These are phyloP conservation scores for Oryzias dopingdopingensis DNA, from an alignment of 2,797 vertebrate genomes.

Conservation along the genomic window DNA sequence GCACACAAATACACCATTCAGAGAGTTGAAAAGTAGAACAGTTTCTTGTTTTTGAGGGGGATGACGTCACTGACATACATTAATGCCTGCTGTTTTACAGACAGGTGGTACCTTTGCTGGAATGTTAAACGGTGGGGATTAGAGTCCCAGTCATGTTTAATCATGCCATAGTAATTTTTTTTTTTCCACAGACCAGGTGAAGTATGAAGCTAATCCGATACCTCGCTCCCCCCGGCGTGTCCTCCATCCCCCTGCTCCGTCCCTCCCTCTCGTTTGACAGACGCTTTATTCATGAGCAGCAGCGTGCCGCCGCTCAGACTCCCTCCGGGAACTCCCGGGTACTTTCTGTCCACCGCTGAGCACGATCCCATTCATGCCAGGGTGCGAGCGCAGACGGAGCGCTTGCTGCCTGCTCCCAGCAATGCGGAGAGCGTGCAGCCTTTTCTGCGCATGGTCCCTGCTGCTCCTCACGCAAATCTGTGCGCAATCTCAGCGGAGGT, in stretches of 20 bases:
- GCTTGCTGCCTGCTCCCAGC: conserved; percentile 53
- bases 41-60: too few relatives aligned
- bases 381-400: conserved; percentile 54
- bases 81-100: too few relatives aligned
- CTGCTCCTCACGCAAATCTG: conserved; percentile 66
- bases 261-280: conserved; percentile 81
- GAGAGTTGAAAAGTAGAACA: too few relatives aligned
- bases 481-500: conserved; percentile 80
- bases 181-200: conserved; percentile 39
- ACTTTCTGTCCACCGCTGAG: conserved; percentile 45
- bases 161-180: conserved; percentile 25
- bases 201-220: conserved; percentile 17
- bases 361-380: conserved; percentile 68
- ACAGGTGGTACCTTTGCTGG: conserved; percentile 1
- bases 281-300: conserved; percentile 82
- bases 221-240: conserved; percentile 29
- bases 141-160: conserved; percentile 50
- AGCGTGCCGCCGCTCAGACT: conserved; percentile 72
- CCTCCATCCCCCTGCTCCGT: conserved; percentile 42
- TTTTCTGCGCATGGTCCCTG: conserved; percentile 72
- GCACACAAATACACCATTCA: too few relatives aligned
- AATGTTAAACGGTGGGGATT: conserved; percentile 16
- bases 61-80: too few relatives aligned
- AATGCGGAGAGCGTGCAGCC: conserved; percentile 74
- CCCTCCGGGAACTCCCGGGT: conserved; percentile 70